Conservation (phyloP, 1,140 invertebrate species). For the Panagrolaimus sp. region DNA sequence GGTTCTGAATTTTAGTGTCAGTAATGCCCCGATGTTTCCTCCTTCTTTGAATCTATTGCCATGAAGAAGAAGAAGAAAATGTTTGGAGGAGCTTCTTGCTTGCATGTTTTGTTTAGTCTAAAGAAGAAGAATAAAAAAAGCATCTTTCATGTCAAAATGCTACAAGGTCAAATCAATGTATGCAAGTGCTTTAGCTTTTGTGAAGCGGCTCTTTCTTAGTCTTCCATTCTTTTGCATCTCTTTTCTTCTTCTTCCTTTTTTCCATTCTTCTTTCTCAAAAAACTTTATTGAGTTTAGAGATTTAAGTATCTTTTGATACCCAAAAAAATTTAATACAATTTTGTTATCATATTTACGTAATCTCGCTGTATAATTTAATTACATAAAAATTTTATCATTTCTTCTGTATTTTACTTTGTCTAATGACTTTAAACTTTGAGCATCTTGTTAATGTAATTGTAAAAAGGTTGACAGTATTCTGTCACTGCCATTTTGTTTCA, state of each 20-base stretch:
- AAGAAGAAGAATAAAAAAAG: background rate
- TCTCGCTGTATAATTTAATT: background rate
- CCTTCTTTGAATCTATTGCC: background rate
- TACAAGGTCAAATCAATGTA: conserved; percentile 15
- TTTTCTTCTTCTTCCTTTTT: conserved; percentile 15
- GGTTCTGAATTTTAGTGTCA: conserved; percentile 1
- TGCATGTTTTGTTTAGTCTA: conserved; percentile 7
- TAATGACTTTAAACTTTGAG: background rate
- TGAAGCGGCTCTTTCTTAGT: background rate
- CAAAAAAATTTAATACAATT: no score
- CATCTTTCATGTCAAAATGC: background rate
- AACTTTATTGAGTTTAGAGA: background rate
- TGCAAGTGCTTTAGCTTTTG: background rate
- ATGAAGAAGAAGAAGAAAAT: background rate
- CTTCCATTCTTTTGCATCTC: background rate
- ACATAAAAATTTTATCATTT: background rate
- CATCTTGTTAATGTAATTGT: background rate
- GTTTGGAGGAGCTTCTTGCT: conserved; percentile 11
- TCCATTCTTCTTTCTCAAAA: background rate
- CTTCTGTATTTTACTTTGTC: background rate
- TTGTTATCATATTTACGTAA: no score
- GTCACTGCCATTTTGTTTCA: background rate
- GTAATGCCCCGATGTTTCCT: background rate
- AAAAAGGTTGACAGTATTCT: no score
- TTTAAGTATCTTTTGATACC: background rate